Evolutionary conservation across 2,888 invertebrate species (phyloP).

Genomic region (Patella depressa): DNA sequence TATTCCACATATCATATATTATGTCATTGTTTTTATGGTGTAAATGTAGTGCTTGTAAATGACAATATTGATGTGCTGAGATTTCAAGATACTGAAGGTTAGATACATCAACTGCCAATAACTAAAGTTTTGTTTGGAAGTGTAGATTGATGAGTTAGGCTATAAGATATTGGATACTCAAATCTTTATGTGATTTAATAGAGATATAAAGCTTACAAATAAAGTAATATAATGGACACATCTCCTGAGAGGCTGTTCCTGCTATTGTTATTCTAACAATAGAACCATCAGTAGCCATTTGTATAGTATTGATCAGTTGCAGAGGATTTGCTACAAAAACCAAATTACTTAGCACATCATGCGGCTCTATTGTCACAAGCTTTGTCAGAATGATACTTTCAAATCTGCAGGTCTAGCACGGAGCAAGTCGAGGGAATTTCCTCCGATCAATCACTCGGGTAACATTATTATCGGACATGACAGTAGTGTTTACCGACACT

Average conservation of each 20-base stretch:
- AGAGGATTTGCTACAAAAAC: constrained; percentile 23
- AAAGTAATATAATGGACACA: not conserved
- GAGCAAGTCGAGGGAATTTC: constrained; percentile 13
- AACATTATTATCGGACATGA: constrained; percentile 29
- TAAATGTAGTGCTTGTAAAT: no score
- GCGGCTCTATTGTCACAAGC: constrained; percentile 20
- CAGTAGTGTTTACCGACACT: constrained; percentile 29
- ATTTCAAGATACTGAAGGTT: no score
- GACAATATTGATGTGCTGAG: no score
- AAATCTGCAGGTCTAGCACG: constrained; percentile 18
- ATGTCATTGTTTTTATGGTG: no score
- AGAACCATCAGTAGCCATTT: constrained; percentile 12
- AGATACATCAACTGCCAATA: no score
- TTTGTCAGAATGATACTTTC: constrained; percentile 16
- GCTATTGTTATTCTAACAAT: constrained; percentile 2
- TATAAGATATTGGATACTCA: no score
- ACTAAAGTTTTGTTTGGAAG: no score
- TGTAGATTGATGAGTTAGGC: no score
- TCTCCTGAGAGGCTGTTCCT: not conserved
- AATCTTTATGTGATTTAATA: no score
- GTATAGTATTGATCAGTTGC: constrained; percentile 19
- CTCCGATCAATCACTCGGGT: constrained; percentile 25
- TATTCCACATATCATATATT: no score
- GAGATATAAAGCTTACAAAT: no score
- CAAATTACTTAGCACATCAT: constrained; percentile 27